Conservation (phyloP, 2,113 vertebrate genomes). For the Albula glossodonta region DNA sequence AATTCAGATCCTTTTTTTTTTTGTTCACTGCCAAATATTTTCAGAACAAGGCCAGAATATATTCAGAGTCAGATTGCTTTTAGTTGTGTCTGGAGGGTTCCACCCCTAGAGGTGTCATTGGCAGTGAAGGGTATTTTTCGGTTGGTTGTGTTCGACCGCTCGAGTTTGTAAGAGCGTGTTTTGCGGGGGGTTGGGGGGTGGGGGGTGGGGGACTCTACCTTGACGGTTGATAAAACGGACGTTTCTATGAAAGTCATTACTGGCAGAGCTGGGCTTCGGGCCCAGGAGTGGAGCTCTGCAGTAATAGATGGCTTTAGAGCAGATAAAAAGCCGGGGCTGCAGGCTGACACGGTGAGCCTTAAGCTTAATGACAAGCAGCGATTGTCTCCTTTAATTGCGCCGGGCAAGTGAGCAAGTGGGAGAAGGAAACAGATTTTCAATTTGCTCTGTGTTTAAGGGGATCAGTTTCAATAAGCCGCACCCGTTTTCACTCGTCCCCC, state of each 20-base stretch:
- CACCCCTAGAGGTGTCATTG: not conserved
- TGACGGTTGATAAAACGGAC: slow-evolving; percentile 45
- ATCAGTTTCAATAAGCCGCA: slow-evolving; percentile 68
- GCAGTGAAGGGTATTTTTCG: not conserved
- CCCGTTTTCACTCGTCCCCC: slow-evolving; percentile 47
- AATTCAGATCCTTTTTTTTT: slow-evolving; percentile 58
- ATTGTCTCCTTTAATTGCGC: slow-evolving; percentile 71
- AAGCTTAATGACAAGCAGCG: slow-evolving; percentile 58
- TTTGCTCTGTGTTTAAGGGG: slow-evolving; percentile 65
- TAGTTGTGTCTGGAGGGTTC: slow-evolving; percentile 25
- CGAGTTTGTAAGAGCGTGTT: not conserved
- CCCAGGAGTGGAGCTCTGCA: slow-evolving; percentile 24
- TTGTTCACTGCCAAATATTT: slow-evolving; percentile 61
- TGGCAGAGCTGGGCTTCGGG: slow-evolving; percentile 32
- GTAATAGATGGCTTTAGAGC: slow-evolving; percentile 48
- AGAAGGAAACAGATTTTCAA: slow-evolving; percentile 71
- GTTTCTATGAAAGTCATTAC: slow-evolving; percentile 55
- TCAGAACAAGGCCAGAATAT: slow-evolving; percentile 42
- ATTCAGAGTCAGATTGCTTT: slow-evolving; percentile 54
- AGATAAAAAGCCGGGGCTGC: slow-evolving; percentile 32
- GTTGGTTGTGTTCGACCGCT: not conserved
- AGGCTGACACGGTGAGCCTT: slow-evolving; percentile 30
- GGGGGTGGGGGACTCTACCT: slow-evolving; percentile 20
- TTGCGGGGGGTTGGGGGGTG: not conserved
- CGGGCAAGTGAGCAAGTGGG: slow-evolving; percentile 48